These are phyloP conservation scores for Calyptommatus sinebrachiatus DNA, from an alignment of 2,113 vertebrate species.

Conservation along the genomic window DNA sequence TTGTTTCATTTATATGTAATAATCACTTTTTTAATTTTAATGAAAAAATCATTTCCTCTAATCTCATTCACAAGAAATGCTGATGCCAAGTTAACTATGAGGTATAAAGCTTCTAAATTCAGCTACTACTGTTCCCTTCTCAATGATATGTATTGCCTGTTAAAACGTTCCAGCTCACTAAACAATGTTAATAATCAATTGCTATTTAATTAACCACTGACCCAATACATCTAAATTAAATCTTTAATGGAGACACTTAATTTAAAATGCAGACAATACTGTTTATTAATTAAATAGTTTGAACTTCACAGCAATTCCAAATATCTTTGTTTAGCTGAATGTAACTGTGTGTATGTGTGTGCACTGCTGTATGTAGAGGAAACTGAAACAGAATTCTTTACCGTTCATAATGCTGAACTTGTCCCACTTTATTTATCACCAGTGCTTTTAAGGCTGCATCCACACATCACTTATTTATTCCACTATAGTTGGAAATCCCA, in stretches of 20 bases:
- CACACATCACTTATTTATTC: too few relatives aligned
- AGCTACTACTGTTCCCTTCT: not conserved
- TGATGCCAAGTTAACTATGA: not conserved
- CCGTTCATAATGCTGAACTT: too few relatives aligned
- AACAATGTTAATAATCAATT: constrained; percentile 40
- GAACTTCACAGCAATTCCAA: constrained; percentile 4
- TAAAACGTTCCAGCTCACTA: constrained; percentile 13
- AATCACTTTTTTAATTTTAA: not conserved
- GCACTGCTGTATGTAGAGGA: not conserved
- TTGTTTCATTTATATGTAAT: not conserved
- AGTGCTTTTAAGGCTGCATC: too few relatives aligned
- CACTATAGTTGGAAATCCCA: too few relatives aligned
- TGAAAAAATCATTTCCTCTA: not conserved
- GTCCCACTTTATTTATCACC: too few relatives aligned
- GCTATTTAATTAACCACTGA: constrained; percentile 48
- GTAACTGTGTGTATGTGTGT: too few relatives aligned
- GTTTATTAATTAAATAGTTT: constrained; percentile 28
- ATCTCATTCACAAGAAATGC: not conserved
- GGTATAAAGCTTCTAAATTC: not conserved
- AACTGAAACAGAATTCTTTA: not conserved
- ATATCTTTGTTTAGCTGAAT: not conserved
- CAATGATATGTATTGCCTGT: not conserved
- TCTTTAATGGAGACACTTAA: constrained; percentile 8
- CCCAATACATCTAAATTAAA: constrained; percentile 29
- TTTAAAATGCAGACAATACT: constrained; percentile 18